Evolutionary conservation across 2,113 vertebrate species (phyloP).

Genomic region (Helogale parvula): DNA sequence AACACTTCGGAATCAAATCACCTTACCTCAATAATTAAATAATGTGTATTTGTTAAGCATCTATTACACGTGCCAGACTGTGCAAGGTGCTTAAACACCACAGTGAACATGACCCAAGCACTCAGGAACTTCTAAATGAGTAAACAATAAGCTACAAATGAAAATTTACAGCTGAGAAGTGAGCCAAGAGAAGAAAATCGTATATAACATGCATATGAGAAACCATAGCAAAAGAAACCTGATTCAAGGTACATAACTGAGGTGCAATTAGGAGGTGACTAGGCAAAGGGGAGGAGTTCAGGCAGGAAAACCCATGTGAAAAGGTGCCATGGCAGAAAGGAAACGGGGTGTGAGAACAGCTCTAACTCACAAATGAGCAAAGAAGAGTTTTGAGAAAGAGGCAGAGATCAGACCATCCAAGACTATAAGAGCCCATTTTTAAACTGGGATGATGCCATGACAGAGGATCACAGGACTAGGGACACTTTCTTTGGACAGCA

Average conservation of each 20-base stretch:
- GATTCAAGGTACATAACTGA: not conserved
- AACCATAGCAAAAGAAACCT: not conserved
- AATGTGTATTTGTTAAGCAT: not conserved
- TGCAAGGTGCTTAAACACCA: not conserved
- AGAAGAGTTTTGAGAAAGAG: not conserved
- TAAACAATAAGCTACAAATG: not conserved
- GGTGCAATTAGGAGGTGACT: no score
- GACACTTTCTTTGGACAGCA: not conserved
- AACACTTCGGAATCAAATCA: slow-evolving; percentile 73
- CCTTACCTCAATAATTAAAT: slow-evolving; percentile 36
- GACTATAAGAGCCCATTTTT: not conserved
- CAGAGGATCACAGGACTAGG: not conserved
- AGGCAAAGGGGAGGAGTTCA: not conserved
- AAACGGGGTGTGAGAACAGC: not conserved
- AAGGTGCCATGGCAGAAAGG: not conserved
- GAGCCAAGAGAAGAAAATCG: not conserved
- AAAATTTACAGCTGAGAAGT: slow-evolving; percentile 5
- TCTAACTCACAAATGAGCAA: not conserved
- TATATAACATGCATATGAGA: not conserved
- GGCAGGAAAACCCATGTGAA: not conserved
- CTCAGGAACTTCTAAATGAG: not conserved
- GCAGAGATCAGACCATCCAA: not conserved
- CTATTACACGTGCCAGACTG: not conserved
- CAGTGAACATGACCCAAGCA: not conserved
- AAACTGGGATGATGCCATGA: not conserved